Conservation (phyloP, 2,797 vertebrate genomes). For the Gallirallus australis region DNA sequence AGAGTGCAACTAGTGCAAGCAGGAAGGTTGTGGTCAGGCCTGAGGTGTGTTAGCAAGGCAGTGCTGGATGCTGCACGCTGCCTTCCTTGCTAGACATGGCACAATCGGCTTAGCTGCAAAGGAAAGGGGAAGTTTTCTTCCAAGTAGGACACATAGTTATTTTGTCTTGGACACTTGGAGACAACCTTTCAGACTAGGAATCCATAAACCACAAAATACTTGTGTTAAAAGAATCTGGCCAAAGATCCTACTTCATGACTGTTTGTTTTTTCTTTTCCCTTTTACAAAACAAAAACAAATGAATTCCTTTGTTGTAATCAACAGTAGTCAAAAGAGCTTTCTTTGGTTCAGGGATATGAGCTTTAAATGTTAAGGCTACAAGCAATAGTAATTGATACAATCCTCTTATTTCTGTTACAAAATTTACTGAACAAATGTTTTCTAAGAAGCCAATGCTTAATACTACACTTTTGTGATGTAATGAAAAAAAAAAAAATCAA, state of each 20-base stretch:
- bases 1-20: neutral
- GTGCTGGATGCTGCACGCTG: rapidly evolving
- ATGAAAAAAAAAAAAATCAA: neutral
- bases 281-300: conserved; percentile 14
- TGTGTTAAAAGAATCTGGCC: conserved; percentile 57
- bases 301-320: conserved; percentile 19
- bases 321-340: neutral
- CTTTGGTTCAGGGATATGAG: neutral
- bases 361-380: neutral
- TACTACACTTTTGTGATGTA: neutral
- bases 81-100: neutral
- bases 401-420: neutral
- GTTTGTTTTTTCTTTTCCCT: neutral
- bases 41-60: neutral
- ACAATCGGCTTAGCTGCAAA: neutral
- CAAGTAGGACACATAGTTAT: conserved; percentile 53
- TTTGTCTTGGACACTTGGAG: conserved; percentile 53
- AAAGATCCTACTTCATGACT: conserved; percentile 5
- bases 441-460: neutral
- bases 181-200: conserved; percentile 39
- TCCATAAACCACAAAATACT: conserved; percentile 62
- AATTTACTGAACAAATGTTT: neutral
- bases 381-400: neutral
- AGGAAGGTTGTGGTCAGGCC: neutral
- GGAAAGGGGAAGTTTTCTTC: conserved; percentile 38